Conservation (phyloP, 2,113 vertebrate species). For the Rhinogobius similis region DNA sequence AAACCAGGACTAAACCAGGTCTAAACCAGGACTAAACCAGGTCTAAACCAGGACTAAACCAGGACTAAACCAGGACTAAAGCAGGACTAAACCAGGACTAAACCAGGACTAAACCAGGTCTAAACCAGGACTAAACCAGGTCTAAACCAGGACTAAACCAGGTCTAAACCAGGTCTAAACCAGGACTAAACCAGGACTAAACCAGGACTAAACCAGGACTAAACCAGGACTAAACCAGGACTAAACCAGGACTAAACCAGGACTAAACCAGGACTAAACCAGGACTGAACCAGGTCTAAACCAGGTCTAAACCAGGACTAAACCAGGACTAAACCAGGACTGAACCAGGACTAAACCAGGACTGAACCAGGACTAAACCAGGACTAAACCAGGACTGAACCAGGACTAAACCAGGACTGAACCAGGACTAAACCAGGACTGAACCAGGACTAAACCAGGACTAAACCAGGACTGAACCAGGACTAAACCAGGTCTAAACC, state of each 20-base stretch:
- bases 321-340: too few species aligned
- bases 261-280: not conserved
- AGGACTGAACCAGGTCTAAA: too few species aligned
- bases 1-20: conserved; percentile 1
- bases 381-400: too few species aligned
- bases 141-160: not conserved
- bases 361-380: too few species aligned
- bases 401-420: too few species aligned
- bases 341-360: too few species aligned
- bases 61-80: not conserved
- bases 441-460: too few species aligned
- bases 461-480: too few species aligned
- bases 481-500: too few species aligned
- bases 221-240: not conserved
- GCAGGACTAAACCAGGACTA: not conserved
- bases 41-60: not conserved
- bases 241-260: not conserved
- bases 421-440: too few species aligned
- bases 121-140: not conserved
- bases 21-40: not conserved
- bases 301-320: too few species aligned
- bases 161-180: not conserved
- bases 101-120: not conserved
- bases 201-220: not conserved
- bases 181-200: not conserved